phyloP scores from a whole-genome alignment of 2,888 invertebrate genomes.

The Synergus gifuensis region DNA sequence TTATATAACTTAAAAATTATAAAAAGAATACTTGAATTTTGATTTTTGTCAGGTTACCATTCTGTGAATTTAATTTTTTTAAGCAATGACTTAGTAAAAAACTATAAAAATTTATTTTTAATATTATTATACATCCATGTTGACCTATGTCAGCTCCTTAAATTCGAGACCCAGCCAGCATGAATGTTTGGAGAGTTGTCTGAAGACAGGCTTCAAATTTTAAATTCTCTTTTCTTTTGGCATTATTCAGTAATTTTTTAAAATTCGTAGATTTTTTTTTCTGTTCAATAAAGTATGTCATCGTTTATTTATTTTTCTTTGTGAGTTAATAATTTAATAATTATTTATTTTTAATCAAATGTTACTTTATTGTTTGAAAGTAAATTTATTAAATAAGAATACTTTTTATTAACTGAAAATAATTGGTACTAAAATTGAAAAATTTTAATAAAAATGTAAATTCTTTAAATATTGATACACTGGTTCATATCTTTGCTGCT shows the following conservation, averaged over 20 bases:
- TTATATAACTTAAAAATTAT: too few species aligned
- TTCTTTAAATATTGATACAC: background rate
- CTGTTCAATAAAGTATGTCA: background rate
- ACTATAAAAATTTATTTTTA: too few species aligned
- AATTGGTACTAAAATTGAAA: background rate
- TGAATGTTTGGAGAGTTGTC: background rate
- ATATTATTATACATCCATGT: background rate
- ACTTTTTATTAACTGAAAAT: background rate
- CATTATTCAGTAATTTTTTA: background rate
- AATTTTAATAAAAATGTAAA: background rate
- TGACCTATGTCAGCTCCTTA: background rate
- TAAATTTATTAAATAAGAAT: too few species aligned
- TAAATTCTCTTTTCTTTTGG: background rate
- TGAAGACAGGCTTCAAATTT: background rate
- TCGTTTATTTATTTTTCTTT: background rate
- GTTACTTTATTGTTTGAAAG: background rate
- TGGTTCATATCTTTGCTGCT: background rate
- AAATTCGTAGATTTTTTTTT: background rate
- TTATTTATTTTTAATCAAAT: background rate
- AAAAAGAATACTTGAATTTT: too few species aligned
- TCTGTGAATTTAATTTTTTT: too few species aligned
- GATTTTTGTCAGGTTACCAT: too few species aligned
- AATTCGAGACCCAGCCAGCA: background rate
- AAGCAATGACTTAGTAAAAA: too few species aligned
- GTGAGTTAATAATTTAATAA: background rate